phyloP scores from a whole-genome alignment of 2,888 invertebrate genomes.

The Cosmopolites sordidus region DNA sequence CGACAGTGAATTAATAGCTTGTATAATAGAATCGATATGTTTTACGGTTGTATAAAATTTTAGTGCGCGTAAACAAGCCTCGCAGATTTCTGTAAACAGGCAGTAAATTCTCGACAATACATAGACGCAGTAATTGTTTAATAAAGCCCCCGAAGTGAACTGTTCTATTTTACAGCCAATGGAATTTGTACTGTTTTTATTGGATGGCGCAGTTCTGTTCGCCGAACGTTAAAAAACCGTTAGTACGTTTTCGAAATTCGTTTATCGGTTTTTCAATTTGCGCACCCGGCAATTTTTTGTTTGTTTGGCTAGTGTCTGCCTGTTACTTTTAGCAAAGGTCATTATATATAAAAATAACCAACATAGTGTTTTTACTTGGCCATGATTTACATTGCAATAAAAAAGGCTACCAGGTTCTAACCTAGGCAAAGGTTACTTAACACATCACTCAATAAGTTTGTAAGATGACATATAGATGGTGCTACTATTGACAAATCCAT shows the following conservation, averaged over 20 bases:
- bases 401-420: too few species aligned
- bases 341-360: too few species aligned
- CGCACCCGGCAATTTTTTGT: too few species aligned
- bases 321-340: too few species aligned
- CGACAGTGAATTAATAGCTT: background rate
- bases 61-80: constrained; percentile 2
- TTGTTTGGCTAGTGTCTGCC: too few species aligned
- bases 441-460: too few species aligned
- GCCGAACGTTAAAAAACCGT: background rate
- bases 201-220: background rate
- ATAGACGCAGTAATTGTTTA: constrained; percentile 1
- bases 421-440: too few species aligned
- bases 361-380: too few species aligned
- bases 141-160: constrained; percentile 1
- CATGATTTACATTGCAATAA: too few species aligned
- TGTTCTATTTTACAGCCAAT: background rate
- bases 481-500: too few species aligned
- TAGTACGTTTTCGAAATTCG: background rate
- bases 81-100: constrained; percentile 1
- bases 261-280: too few species aligned
- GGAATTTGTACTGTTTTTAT: constrained; percentile 1
- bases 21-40: constrained; percentile 1
- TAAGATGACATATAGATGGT: too few species aligned
- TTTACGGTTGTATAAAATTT: constrained; percentile 5
- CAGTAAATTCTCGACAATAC: constrained; percentile 1